Evolutionary conservation across 2,888 invertebrate species (phyloP).

Genomic region (Perizoma flavofasciatum): DNA sequence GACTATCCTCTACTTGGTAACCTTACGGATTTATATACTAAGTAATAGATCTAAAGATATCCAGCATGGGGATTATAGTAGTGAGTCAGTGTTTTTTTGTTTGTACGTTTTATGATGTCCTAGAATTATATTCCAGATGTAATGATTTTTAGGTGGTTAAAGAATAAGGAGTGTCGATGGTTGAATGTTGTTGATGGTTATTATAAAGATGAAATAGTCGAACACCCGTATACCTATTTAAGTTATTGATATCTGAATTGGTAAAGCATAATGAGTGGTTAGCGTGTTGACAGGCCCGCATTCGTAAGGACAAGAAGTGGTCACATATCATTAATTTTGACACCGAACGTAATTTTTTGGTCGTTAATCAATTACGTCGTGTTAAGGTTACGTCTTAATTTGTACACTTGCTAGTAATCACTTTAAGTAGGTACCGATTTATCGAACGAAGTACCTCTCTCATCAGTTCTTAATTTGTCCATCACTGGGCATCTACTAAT

Average conservation of each 20-base stretch:
- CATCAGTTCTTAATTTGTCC: too few species aligned
- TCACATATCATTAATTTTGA: conserved; percentile 79
- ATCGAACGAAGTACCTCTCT: not conserved
- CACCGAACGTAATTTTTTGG: conserved; percentile 65
- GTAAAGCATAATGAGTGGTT: conserved; percentile 57
- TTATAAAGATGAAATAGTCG: conserved; percentile 34
- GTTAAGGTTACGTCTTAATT: conserved; percentile 72
- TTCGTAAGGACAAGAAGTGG: conserved; percentile 57
- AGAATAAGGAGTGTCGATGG: too few species aligned
- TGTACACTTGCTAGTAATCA: conserved; percentile 28
- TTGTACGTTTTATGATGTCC: too few species aligned
- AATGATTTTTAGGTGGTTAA: too few species aligned
- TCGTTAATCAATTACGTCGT: conserved; percentile 68
- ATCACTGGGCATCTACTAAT: too few species aligned
- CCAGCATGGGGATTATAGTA: too few species aligned
- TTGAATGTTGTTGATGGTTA: too few species aligned
- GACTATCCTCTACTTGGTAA: too few species aligned
- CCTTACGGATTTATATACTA: too few species aligned
- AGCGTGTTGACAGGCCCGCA: conserved; percentile 68
- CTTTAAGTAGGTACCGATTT: conserved; percentile 11
- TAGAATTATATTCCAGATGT: too few species aligned
- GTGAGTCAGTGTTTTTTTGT: too few species aligned
- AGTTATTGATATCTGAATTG: conserved; percentile 65
- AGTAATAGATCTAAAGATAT: too few species aligned
- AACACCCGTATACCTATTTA: conserved; percentile 64